phyloP scores from a whole-genome alignment of 2,113 vertebrate species.

The Mormyrus lacerda region DNA sequence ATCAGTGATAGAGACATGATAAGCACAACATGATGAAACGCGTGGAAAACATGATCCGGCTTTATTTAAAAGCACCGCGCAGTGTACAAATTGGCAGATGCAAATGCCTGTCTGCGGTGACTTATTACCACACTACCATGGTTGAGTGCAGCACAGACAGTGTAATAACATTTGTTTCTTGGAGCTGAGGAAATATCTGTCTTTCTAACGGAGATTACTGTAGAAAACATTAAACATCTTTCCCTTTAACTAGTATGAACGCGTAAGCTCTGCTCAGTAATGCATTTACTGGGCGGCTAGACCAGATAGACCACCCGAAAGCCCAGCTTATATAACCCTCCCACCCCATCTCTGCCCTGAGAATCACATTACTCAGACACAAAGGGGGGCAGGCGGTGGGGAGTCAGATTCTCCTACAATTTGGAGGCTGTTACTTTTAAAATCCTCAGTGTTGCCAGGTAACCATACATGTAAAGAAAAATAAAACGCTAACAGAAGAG shows the following conservation, averaged over 20 bases:
- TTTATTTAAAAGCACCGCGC: background rate
- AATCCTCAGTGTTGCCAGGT: background rate
- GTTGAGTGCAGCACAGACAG: background rate
- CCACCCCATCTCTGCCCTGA: background rate
- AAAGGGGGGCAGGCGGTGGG: background rate
- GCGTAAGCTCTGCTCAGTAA: background rate
- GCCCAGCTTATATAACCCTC: background rate
- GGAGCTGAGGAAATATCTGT: background rate
- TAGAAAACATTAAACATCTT: background rate
- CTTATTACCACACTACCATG: background rate
- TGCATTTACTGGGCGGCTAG: background rate
- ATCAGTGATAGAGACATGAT: background rate
- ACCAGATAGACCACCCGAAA: background rate
- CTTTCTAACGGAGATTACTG: background rate
- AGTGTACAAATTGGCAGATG: background rate
- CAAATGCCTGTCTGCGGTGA: background rate
- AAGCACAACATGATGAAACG: background rate
- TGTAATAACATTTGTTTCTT: background rate
- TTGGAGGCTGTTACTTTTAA: background rate
- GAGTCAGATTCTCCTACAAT: background rate
- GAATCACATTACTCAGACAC: background rate
- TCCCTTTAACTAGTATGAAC: background rate
- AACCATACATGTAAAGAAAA: background rate
- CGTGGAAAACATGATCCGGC: background rate
- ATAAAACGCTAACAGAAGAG: background rate